These are phyloP conservation scores for Gymnopithys bicolor DNA, from an alignment of 2,797 vertebrate genomes.

Conservation along the genomic window DNA sequence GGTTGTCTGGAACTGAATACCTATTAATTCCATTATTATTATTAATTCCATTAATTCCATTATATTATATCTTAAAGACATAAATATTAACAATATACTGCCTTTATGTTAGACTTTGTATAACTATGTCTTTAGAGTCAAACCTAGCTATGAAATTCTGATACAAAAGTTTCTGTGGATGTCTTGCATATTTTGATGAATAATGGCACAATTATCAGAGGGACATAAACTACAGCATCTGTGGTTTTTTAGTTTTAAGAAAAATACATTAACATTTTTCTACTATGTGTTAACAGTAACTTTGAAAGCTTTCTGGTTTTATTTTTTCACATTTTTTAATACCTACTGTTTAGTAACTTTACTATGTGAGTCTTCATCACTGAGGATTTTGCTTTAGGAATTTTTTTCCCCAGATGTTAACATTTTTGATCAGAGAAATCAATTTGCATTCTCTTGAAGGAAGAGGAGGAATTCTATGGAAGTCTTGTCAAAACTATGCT, in stretches of 20 bases:
- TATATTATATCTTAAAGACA: constrained; percentile 58
- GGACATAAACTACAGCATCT: background rate
- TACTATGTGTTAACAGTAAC: constrained; percentile 21
- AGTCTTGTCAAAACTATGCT: background rate
- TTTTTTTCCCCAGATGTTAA: background rate
- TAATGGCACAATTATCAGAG: constrained; percentile 50
- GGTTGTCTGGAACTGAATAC: constrained; percentile 72
- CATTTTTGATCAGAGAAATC: background rate
- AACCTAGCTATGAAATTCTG: constrained; percentile 38
- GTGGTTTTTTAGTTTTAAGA: constrained; percentile 13
- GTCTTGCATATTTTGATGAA: constrained; percentile 49
- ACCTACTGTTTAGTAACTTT: constrained; percentile 36
- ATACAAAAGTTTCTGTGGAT: constrained; percentile 36
- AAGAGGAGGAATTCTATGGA: background rate
- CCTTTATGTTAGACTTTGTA: constrained; percentile 49
- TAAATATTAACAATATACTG: constrained; percentile 63
- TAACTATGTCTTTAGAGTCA: constrained; percentile 43
- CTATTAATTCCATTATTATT: constrained; percentile 54
- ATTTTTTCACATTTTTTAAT: constrained; percentile 41
- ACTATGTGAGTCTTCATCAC: background rate
- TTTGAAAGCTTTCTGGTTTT: constrained; percentile 38
- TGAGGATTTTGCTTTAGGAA: background rate
- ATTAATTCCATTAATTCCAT: constrained; percentile 69
- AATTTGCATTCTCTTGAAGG: background rate
- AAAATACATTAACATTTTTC: background rate